Percentiles rank a stretch among this genome's conserved stretches.
Conservation (phyloP, 53 echinoderm and acorn worm genomes). For the Zoroaster sp. region DNA sequence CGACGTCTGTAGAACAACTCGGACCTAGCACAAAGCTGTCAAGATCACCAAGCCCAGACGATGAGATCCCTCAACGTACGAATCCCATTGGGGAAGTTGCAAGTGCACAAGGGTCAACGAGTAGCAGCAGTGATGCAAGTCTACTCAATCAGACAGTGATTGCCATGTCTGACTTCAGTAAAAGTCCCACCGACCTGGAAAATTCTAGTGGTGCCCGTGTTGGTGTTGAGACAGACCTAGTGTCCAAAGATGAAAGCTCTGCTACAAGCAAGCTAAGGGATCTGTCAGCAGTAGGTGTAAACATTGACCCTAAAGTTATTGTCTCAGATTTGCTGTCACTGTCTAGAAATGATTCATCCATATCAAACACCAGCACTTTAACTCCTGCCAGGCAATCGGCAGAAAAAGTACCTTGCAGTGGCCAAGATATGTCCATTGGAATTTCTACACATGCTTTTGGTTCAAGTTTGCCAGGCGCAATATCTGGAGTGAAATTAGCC, state of each 20-base stretch:
- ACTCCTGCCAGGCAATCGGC: background rate
- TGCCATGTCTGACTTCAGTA: constrained; percentile 64
- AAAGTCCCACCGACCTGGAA: background rate
- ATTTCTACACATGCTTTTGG: background rate
- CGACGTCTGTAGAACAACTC: background rate
- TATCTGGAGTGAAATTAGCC: constrained; percentile 13
- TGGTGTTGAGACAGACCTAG: background rate
- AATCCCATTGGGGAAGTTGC: background rate
- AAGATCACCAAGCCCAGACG: background rate
- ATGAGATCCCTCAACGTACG: background rate
- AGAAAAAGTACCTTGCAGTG: background rate
- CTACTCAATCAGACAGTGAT: constrained; percentile 88
- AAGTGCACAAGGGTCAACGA: constrained; percentile 43
- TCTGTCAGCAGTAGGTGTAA: background rate
- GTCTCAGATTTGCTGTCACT: background rate
- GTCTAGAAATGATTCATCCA: background rate
- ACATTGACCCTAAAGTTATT: background rate
- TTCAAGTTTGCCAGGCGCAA: background rate
- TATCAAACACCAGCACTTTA: background rate
- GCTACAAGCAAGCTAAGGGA: background rate
- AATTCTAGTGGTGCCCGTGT: background rate
- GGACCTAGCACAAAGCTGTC: background rate
- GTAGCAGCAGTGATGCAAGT: constrained; percentile 75
- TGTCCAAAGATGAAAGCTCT: background rate
- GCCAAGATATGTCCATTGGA: background rate